Conservation (phyloP, 2,113 vertebrate species). For the Coregonus clupeaformis region DNA sequence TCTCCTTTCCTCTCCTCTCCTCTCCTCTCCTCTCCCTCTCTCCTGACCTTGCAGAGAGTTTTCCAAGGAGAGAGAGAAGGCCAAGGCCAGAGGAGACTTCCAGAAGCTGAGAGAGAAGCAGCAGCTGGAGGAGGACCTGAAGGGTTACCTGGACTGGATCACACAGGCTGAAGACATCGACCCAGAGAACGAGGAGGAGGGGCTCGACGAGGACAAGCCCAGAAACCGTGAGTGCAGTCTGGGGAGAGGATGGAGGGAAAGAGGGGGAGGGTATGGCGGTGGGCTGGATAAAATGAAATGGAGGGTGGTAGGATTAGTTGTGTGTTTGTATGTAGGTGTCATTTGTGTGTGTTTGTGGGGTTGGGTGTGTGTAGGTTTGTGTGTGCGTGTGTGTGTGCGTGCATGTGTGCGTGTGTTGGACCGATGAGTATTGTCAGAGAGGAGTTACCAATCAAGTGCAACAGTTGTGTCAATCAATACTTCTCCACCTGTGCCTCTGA, state of each 20-base stretch:
- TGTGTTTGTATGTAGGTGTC: not conserved
- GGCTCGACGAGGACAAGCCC: constrained; percentile 94
- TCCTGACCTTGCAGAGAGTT: not conserved
- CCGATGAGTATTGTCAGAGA: too few relatives aligned
- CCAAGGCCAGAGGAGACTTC: constrained; percentile 12
- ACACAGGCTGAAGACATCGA: constrained; percentile 99
- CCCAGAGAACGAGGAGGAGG: constrained; percentile 97
- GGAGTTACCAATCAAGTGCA: too few relatives aligned
- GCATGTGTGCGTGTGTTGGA: not conserved
- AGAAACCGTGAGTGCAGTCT: constrained; percentile 85
- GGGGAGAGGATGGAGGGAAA: not conserved
- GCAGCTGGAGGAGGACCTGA: constrained; percentile 13
- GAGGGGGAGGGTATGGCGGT: not conserved
- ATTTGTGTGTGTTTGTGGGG: not conserved
- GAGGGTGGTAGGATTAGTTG: not conserved
- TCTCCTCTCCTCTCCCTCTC: not conserved
- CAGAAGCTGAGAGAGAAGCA: constrained; percentile 13
- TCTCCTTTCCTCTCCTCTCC: not conserved
- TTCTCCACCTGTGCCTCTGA: not conserved
- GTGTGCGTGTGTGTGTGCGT: not conserved
- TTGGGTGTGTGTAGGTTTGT: not conserved
- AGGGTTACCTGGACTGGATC: constrained; percentile 98
- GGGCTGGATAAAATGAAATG: not conserved
- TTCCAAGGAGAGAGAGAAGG: constrained; percentile 12
- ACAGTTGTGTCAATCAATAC: not conserved